Base-by-base conservation (phyloP, 2,797 vertebrate species). In the Paguma larvata region DNA sequence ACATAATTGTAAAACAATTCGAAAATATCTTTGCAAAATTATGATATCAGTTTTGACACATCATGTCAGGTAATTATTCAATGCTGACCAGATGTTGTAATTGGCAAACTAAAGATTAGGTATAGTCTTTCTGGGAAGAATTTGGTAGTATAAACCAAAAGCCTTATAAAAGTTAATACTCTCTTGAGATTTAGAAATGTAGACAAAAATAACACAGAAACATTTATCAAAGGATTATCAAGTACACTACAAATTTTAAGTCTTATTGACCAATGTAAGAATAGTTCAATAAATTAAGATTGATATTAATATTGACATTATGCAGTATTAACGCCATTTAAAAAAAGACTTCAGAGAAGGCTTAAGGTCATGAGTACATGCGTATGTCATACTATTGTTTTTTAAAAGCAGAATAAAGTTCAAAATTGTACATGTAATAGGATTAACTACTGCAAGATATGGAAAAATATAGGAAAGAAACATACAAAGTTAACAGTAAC, bases 211-310 rank as follows among this genome's bases (percentile, higher is more conserved):
- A 92, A 84, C 53, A 80, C 0, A 85, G 3, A 88, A 85, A 93
- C 34, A 87, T 90, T 89, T 79, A 84, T 84, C 38, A 79, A 83
- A 96, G 27, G 15, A 77, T 72, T 84, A 83, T 85, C 65, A 87
- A 90, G 72, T 72, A 85, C 9, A 46, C 1, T 89, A 38, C 59
- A 84, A 56, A 70, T 86, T 67, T 80, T 63, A 89, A 92, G 88
- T 59, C 16, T 80, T 96, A 84, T 0, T 84, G 59, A 59, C 16
- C n/a, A 92, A 63, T 14, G 1, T 77, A 68, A 95, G 56, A 91
- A 89, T 72, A 27, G n/a, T 63, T 85, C 41, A 63, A 84, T 92
- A 85, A 93, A 92, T 79, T 84, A 89, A 30, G 23, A 5, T 41
- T 72, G 78, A 46, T 13, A 15, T 82, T 72, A 56, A 27, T 77